phyloP scores from a whole-genome alignment of 2,797 vertebrate genomes.

The Hirundo rustica region DNA sequence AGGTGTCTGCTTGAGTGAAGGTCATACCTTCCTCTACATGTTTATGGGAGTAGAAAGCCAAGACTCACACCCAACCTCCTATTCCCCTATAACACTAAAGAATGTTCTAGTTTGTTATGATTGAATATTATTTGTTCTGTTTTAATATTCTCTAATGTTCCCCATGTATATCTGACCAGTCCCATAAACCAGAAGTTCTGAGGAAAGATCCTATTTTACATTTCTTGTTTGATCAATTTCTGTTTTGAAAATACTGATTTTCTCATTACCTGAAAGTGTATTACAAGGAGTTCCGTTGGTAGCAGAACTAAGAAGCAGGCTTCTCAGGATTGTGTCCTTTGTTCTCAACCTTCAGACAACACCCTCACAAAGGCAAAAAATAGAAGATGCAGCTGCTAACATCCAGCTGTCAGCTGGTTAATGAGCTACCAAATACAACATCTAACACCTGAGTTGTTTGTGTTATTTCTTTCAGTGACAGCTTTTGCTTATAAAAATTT shows the following conservation, averaged over 20 bases:
- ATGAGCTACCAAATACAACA: not conserved
- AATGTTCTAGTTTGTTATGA: not conserved
- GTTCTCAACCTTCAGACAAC: not conserved
- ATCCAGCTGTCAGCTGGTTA: not conserved
- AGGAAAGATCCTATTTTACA: not conserved
- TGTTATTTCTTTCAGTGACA: not conserved
- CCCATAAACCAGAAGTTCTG: not conserved
- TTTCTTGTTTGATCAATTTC: not conserved
- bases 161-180: not conserved
- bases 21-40: not conserved
- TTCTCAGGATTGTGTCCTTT: not conserved
- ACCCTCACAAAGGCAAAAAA: not conserved
- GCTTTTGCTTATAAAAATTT: not conserved
- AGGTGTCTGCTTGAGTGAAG: not conserved
- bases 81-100: not conserved
- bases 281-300: not conserved
- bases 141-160: not conserved
- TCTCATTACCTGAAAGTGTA: not conserved
- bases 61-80: not conserved
- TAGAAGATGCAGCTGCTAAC: not conserved
- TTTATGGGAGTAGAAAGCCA: not conserved
- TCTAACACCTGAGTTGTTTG: not conserved
- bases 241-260: slow-evolving; percentile 2
- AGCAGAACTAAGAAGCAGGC: not conserved
- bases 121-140: not conserved